Conservation (phyloP, 2,888 invertebrate species). For the Dugesia japonica region DNA sequence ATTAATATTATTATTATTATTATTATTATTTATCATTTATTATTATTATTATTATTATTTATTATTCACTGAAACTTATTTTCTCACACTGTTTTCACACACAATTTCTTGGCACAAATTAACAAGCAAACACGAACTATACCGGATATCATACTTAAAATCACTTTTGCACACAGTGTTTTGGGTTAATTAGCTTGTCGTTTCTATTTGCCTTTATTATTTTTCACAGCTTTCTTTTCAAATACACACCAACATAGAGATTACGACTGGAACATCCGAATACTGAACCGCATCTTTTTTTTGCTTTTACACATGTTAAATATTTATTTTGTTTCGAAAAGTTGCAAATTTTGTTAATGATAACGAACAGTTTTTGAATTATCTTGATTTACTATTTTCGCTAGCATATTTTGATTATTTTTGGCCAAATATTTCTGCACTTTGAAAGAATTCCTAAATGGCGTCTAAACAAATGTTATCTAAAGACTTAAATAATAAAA, state of each 20-base stretch:
- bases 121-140: neutral
- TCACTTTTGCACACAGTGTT: neutral
- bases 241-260: neutral
- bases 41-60: neutral
- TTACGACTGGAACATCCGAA: neutral
- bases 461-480: too few species aligned
- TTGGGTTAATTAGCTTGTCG: neutral
- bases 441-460: too few species aligned
- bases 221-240: neutral
- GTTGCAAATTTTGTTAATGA: too few species aligned
- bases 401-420: too few species aligned
- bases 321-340: too few species aligned
- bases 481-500: too few species aligned
- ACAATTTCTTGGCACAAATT: neutral
- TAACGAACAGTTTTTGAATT: too few species aligned
- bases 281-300: too few species aligned
- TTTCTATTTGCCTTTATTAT: constrained; percentile 20
- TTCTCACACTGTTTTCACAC: neutral
- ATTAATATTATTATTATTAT: too few species aligned
- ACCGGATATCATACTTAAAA: neutral
- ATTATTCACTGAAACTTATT: neutral
- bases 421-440: too few species aligned
- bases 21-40: neutral
- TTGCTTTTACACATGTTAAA: too few species aligned
- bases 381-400: too few species aligned